Evolutionary conservation across 2,797 vertebrate genomes (phyloP), one percentile per base, ranked within the genome.

Genomic region (Cossypha heuglini): DNA sequence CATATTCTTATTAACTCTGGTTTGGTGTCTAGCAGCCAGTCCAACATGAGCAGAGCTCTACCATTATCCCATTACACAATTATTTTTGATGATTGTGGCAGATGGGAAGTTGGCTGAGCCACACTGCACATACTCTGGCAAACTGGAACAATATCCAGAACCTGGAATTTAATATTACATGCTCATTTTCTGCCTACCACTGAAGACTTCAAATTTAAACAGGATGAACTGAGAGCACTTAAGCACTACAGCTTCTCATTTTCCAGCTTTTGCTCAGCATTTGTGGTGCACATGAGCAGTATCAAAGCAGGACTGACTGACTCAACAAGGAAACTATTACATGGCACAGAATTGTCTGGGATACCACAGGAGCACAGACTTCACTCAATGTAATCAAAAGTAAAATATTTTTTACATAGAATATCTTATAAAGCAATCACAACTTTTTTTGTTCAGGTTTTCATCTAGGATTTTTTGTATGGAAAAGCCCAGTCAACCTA

Each of bases 251-350:
- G 43, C 62, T 86, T 72, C 86, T 80, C 42, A 76, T 95, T 94
- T 97, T 96, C 88, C 83, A 90, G 46, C 48, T 0, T 77, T 37
- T 57, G 49, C 51, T 69, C 85, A 69, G 31, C 57, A 45, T 63
- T 85, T 90, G 86, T 71, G 88, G 83, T 61, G 25, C 24, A 52
- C 59, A 86, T 8, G 7, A 90, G 37, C 43, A 37, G 20, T 43
- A 63, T 37, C 63, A 31, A 74, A 82, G 84, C 59, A 79, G 77
- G 74, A 90, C n/a, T 1, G 12, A 85, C 74, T 84, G 80, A 88
- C 71, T 92, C 83, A 88, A 86, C 29, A 76, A 49, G 96, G 93
- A 94, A 95, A 96, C 59, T 90, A 85, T 94, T 94, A 93, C 69
- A 72, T 13, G 49, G 83, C 26, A 48, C 33, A 49, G 74, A 66